These are phyloP conservation scores for Actinostola sp. DNA, from an alignment of 92 coral and sea anemone genomes.

Conservation along the genomic window DNA sequence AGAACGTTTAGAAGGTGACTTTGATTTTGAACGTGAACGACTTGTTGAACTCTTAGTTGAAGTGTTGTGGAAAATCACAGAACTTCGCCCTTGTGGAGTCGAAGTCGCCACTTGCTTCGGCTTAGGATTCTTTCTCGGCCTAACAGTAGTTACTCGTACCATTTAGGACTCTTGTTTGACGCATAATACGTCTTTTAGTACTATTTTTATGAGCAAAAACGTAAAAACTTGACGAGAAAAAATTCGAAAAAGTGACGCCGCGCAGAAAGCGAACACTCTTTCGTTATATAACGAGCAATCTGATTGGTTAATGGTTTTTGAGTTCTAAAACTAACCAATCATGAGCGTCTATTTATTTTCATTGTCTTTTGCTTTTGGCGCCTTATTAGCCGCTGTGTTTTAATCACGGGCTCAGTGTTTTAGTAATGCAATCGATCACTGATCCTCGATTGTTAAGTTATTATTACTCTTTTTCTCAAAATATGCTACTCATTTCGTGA, in stretches of 20 bases:
- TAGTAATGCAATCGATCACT: too few relatives aligned
- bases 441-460: too few relatives aligned
- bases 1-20: background rate
- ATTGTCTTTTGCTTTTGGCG: constrained; percentile 3
- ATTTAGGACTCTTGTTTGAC: constrained; percentile 20
- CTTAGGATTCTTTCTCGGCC: constrained; percentile 6
- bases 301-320: constrained; percentile 21
- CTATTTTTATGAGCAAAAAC: background rate
- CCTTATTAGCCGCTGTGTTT: constrained; percentile 6
- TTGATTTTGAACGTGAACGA: background rate
- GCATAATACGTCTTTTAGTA: constrained; percentile 2
- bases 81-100: constrained; percentile 10
- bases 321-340: constrained; percentile 12
- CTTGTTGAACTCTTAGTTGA: background rate
- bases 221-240: background rate
- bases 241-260: background rate
- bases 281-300: background rate
- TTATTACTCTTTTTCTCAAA: background rate
- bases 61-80: constrained; percentile 20
- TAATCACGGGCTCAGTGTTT: background rate
- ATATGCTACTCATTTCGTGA: background rate
- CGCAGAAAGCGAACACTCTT: background rate
- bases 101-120: constrained; percentile 13
- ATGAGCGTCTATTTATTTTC: background rate
- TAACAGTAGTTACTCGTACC: constrained; percentile 22